phyloP scores from a whole-genome alignment of 2,888 invertebrate species.

The Ernsta delagoae region DNA sequence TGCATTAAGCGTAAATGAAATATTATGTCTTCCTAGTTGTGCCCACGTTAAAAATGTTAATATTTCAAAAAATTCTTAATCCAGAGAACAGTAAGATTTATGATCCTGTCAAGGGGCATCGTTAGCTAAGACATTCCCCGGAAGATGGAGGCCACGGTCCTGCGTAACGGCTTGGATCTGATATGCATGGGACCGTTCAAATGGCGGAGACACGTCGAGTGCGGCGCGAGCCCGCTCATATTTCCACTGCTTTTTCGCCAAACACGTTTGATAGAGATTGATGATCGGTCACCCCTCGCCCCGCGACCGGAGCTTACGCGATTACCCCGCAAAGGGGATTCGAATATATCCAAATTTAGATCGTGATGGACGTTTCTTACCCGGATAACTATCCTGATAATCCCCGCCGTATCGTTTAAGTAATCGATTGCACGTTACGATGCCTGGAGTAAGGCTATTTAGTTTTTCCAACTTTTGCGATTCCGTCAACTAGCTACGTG shows the following conservation, averaged over 20 bases:
- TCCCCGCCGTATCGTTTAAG: constrained; percentile 38
- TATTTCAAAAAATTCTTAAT: constrained; percentile 5
- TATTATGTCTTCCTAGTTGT: not conserved
- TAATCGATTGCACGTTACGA: constrained; percentile 24
- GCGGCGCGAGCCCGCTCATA: constrained; percentile 59
- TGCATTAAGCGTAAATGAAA: not conserved
- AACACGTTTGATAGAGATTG: constrained; percentile 80
- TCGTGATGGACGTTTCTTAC: constrained; percentile 80
- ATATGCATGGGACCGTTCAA: constrained; percentile 30
- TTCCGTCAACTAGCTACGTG: too few relatives aligned
- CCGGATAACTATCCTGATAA: constrained; percentile 40
- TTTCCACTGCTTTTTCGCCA: constrained; percentile 71
- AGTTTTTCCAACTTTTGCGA: constrained; percentile 8
- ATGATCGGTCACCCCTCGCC: constrained; percentile 65
- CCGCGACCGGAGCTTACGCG: constrained; percentile 63
- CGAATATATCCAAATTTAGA: constrained; percentile 83
- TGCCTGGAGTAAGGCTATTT: not conserved
- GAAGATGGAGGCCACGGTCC: constrained; percentile 21
- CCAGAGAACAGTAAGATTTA: constrained; percentile 16
- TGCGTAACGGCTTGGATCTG: constrained; percentile 17
- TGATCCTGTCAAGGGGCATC: constrained; percentile 9
- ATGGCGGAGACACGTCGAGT: constrained; percentile 32
- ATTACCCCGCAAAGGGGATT: constrained; percentile 73
- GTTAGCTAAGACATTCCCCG: constrained; percentile 6
- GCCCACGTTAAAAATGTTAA: not conserved